These are phyloP conservation scores for Dexiosoma caninum DNA, from an alignment of 2,888 invertebrate genomes.

Conservation along the genomic window DNA sequence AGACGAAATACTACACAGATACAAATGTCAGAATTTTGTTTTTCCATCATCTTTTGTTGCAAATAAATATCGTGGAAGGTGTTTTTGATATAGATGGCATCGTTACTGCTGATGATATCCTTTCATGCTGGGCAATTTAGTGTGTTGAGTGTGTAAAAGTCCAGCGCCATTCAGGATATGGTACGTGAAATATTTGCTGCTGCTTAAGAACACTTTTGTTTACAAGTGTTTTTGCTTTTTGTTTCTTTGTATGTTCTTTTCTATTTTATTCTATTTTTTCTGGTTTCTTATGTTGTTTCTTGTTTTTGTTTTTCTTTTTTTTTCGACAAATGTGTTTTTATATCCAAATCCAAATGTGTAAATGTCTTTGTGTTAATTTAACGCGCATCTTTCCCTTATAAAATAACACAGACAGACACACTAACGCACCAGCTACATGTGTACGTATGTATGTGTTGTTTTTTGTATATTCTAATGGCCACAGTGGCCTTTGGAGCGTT, in stretches of 20 bases:
- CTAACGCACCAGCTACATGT: background rate
- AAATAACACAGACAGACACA: background rate
- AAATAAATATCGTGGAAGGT: constrained; percentile 51
- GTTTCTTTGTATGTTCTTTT: background rate
- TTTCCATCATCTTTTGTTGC: background rate
- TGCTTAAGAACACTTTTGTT: constrained; percentile 60
- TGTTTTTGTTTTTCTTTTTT: background rate
- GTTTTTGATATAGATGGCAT: constrained; percentile 21
- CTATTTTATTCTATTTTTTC: background rate
- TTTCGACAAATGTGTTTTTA: constrained; percentile 15
- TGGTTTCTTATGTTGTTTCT: too few species aligned
- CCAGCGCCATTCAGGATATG: constrained; percentile 50
- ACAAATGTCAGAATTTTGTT: constrained; percentile 18
- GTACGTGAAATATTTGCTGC: constrained; percentile 59
- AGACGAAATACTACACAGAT: background rate
- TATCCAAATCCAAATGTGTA: background rate
- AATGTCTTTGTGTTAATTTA: constrained; percentile 36
- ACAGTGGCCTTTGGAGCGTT: constrained; percentile 16
- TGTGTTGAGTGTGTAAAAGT: constrained; percentile 49
- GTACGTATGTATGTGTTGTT: background rate
- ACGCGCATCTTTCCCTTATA: constrained; percentile 52
- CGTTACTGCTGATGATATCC: constrained; percentile 26
- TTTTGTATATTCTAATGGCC: background rate
- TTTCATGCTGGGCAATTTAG: constrained; percentile 54
- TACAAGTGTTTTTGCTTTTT: constrained; percentile 54